Evolutionary conservation across 2,888 invertebrate genomes (phyloP).

Genomic region (Drosophila dives): DNA sequence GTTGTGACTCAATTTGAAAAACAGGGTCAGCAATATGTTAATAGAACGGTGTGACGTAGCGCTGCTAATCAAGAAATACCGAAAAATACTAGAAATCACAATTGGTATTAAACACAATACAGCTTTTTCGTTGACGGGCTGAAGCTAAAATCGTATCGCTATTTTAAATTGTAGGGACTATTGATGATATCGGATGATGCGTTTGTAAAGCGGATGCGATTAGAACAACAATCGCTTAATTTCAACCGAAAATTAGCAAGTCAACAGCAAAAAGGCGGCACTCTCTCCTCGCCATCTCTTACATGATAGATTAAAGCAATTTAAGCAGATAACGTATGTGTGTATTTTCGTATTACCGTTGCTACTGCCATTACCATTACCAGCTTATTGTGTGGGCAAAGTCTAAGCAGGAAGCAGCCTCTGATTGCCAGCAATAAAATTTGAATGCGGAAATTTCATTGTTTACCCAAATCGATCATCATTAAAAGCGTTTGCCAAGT

Average conservation of each 20-base stretch:
- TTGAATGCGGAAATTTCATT: slow-evolving; percentile 77
- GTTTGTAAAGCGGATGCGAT: background rate
- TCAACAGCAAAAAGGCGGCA: slow-evolving; percentile 67
- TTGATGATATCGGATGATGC: background rate
- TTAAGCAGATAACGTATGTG: slow-evolving; percentile 58
- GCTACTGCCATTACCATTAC: slow-evolving; percentile 18
- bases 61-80: no score
- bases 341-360: slow-evolving; percentile 13
- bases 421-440: slow-evolving; percentile 77
- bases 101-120: no score
- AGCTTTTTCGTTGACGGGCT: no score
- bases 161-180: no score
- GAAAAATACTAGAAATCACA: no score
- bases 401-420: slow-evolving; percentile 47
- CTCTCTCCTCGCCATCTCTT: background rate
- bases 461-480: slow-evolving; percentile 79
- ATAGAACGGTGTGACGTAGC: no score
- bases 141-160: no score
- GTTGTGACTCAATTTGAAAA: slow-evolving; percentile 59
- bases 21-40: slow-evolving; percentile 61
- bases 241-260: slow-evolving; percentile 54
- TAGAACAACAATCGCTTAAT: slow-evolving; percentile 49
- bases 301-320: slow-evolving; percentile 67
- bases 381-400: slow-evolving; percentile 25
- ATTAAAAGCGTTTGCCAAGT: slow-evolving; percentile 70